phyloP scores from a whole-genome alignment of 2,113 vertebrate species.

The Platanista minor region DNA sequence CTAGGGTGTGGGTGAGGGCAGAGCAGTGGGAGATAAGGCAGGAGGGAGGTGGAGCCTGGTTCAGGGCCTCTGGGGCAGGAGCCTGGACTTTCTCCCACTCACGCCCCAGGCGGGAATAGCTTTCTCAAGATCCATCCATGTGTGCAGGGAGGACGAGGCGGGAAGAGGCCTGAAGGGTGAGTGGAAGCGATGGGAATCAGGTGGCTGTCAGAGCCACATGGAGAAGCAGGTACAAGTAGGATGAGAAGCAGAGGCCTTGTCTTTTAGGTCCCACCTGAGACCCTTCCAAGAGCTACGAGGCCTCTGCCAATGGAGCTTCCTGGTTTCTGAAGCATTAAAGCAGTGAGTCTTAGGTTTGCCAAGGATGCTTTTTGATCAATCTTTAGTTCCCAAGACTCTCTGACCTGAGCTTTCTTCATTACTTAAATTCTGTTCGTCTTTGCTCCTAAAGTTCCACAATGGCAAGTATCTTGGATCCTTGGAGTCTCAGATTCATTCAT shows the following conservation, averaged over 20 bases:
- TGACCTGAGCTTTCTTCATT: neutral
- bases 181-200: neutral
- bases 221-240: neutral
- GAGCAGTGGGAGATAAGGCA: neutral
- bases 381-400: neutral
- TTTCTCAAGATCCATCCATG: neutral
- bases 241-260: neutral
- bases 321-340: neutral
- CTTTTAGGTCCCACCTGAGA: neutral
- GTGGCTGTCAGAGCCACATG: rapidly evolving
- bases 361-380: neutral
- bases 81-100: neutral
- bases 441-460: neutral
- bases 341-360: neutral
- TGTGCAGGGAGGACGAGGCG: rapidly evolving
- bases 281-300: neutral
- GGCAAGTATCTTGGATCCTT: neutral
- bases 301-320: neutral
- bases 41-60: neutral
- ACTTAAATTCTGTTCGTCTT: neutral
- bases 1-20: too few species aligned
- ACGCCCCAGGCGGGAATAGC: neutral
- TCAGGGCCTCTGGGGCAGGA: neutral
- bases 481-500: neutral
- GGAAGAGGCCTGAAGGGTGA: neutral